These are phyloP conservation scores for Alligator mississippiensis DNA, from an alignment of 2,113 vertebrate species.

Conservation along the genomic window DNA sequence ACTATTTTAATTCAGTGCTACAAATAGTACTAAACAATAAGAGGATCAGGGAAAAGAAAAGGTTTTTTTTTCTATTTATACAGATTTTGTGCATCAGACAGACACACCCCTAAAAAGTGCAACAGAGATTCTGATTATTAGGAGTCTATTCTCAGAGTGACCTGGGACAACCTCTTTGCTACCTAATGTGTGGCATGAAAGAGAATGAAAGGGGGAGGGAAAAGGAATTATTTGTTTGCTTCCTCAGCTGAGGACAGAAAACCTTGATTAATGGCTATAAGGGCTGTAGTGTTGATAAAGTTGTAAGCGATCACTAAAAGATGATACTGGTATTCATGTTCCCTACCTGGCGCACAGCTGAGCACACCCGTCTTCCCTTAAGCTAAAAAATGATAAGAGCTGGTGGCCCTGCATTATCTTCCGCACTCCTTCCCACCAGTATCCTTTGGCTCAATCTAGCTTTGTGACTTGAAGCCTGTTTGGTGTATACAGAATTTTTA, in stretches of 20 bases:
- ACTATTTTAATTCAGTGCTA: rapidly evolving
- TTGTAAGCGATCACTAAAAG: not conserved
- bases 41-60: rapidly evolving
- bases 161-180: not conserved
- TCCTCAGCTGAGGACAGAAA: not conserved
- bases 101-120: not conserved
- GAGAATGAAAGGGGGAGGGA: not conserved
- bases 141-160: not conserved
- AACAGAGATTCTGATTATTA: not conserved
- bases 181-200: not conserved
- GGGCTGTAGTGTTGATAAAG: not conserved
- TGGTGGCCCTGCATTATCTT: not conserved
- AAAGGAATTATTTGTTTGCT: too few relatives aligned
- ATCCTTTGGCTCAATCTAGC: not conserved
- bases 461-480: not conserved
- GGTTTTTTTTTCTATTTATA: rapidly evolving
- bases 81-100: not conserved
- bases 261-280: not conserved
- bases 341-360: too few relatives aligned
- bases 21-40: rapidly evolving
- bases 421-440: not conserved
- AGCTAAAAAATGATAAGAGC: not conserved
- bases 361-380: not conserved
- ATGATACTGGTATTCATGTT: not conserved
- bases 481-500: not conserved